Percentiles rank a stretch among this genome's conserved stretches.
phyloP scores from a whole-genome alignment of 2,888 invertebrate genomes.

The Craniophora ligustri region DNA sequence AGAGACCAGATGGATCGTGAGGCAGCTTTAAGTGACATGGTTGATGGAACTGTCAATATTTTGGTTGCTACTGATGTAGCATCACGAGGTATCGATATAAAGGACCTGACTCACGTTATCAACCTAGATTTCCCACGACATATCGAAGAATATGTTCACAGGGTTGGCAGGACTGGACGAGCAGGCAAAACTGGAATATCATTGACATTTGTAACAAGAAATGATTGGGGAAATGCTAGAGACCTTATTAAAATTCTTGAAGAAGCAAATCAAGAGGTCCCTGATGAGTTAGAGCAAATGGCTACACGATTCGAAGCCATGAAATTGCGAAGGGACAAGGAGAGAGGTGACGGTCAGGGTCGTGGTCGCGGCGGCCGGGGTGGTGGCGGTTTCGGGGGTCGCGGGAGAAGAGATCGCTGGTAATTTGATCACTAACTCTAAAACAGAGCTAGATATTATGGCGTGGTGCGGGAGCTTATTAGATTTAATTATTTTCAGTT shows the following conservation, averaged over 20 bases:
- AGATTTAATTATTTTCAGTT: neutral
- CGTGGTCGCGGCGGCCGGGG: conserved; percentile 72
- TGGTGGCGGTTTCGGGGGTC: conserved; percentile 66
- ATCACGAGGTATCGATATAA: conserved; percentile 97
- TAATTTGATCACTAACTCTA: conserved; percentile 47
- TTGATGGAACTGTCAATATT: conserved; percentile 93
- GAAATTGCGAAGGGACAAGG: conserved; percentile 90
- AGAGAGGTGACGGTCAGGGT: conserved; percentile 79
- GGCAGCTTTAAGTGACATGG: conserved; percentile 95
- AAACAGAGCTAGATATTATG: conserved; percentile 4
- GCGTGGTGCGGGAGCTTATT: conserved; percentile 3
- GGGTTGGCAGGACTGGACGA: conserved; percentile 98
- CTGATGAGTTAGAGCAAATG: conserved; percentile 93
- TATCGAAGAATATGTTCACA: conserved; percentile 98
- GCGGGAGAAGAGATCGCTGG: conserved; percentile 69
- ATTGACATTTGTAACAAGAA: conserved; percentile 93
- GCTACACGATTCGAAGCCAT: conserved; percentile 91
- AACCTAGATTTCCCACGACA: conserved; percentile 98
- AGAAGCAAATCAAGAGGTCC: conserved; percentile 95
- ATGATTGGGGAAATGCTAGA: conserved; percentile 94
- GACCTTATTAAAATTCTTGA: conserved; percentile 95
- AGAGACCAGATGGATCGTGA: conserved; percentile 94
- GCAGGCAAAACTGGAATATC: conserved; percentile 96
- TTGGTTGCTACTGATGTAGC: conserved; percentile 98
- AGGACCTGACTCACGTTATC: conserved; percentile 95